Percentiles rank a stretch among this genome's conserved stretches.
phyloP scores from a whole-genome alignment of 2,797 vertebrate species.

The Eulemur albifrons region DNA sequence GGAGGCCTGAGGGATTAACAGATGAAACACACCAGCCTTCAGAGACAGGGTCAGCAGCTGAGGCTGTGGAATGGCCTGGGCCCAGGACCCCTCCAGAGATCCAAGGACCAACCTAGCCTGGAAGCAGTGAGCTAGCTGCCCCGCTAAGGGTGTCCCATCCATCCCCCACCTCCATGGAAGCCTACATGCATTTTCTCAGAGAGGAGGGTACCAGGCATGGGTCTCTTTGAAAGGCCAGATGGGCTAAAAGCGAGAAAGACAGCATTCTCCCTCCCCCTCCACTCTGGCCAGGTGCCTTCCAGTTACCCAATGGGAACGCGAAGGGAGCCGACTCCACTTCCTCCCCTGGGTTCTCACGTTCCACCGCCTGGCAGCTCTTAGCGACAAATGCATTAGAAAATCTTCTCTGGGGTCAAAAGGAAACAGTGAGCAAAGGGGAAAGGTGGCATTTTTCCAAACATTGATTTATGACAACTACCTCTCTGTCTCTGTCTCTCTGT shows the following conservation, averaged over 20 bases:
- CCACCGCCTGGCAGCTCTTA: neutral
- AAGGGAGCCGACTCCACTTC: neutral
- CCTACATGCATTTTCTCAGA: neutral
- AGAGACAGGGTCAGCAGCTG: neutral
- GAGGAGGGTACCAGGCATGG: neutral
- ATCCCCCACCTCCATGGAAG: neutral
- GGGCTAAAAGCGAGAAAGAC: neutral
- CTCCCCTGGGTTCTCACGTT: neutral
- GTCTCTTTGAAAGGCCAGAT: neutral
- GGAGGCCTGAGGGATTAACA: neutral
- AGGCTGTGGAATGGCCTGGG: neutral
- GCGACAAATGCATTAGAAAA: neutral
- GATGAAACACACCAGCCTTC: neutral
- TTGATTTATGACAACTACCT: neutral
- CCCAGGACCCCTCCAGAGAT: neutral
- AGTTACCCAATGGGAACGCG: neutral
- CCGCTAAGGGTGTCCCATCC: no score
- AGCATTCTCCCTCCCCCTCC: neutral
- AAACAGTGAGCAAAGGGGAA: slow-evolving; percentile 12
- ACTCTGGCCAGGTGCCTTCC: neutral
- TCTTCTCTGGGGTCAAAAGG: slow-evolving; percentile 31
- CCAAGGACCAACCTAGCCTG: neutral
- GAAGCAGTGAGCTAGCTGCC: neutral
- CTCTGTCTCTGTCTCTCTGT: neutral
- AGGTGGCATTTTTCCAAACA: slow-evolving; percentile 36